Percentiles rank a stretch among this genome's conserved stretches.
Evolutionary conservation across 2,797 vertebrate genomes (phyloP).

Genomic region (Poecilia picta): DNA sequence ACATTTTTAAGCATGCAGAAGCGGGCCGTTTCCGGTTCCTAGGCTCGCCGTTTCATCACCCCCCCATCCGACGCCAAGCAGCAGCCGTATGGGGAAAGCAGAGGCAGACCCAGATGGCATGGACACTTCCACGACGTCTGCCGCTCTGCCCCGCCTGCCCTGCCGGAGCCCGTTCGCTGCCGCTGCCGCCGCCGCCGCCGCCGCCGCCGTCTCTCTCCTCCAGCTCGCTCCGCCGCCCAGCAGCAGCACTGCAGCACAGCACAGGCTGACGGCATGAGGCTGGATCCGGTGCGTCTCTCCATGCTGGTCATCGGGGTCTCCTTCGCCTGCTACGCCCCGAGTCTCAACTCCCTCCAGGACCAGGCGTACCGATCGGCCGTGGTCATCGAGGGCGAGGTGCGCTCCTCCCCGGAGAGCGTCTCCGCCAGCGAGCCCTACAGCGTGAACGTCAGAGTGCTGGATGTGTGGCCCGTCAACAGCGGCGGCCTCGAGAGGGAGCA

Average conservation of each 20-base stretch:
- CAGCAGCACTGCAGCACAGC: conserved; percentile 87
- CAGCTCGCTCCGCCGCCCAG: conserved; percentile 84
- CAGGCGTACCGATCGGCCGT: conserved; percentile 93
- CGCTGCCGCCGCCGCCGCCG: conserved; percentile 84
- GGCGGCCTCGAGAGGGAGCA: conserved; percentile 93
- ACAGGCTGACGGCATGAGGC: conserved; percentile 95
- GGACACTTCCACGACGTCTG: conserved; percentile 92
- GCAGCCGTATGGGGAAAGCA: conserved; percentile 86
- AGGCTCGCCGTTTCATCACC: conserved; percentile 77
- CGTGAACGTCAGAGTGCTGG: conserved; percentile 93
- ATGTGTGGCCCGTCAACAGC: conserved; percentile 94
- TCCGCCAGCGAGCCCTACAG: conserved; percentile 84
- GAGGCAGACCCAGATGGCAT: conserved; percentile 91
- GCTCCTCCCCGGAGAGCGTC: conserved; percentile 86
- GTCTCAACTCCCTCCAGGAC: conserved; percentile 94
- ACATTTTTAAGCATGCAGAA: conserved; percentile 83
- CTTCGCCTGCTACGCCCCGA: conserved; percentile 95
- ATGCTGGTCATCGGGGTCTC: conserved; percentile 96
- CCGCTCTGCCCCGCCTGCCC: conserved; percentile 86
- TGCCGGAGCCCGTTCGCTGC: conserved; percentile 83
- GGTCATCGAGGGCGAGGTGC: conserved; percentile 96
- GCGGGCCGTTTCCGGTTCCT: conserved; percentile 88
- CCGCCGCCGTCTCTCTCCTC: conserved; percentile 83
- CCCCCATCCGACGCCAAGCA: conserved; percentile 77
- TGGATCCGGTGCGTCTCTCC: conserved; percentile 93